Evolutionary conservation across 2,888 invertebrate species (phyloP).

Genomic region (Lasioglossum zephyrum): DNA sequence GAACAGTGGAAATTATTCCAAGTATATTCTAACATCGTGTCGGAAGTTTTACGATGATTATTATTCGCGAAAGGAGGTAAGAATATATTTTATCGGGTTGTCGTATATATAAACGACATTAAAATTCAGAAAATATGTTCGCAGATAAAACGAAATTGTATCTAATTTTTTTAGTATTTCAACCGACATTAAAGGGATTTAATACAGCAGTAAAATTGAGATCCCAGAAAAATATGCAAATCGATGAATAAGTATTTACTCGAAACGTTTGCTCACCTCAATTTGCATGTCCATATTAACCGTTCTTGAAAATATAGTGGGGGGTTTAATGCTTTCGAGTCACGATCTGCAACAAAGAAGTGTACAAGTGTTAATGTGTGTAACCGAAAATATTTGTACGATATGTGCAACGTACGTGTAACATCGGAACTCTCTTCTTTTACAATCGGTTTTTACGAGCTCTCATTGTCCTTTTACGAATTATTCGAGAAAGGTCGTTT

Average conservation of each 20-base stretch:
- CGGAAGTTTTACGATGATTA: not conserved
- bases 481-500: not conserved
- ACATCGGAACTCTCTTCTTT: not conserved
- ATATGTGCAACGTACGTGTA: not conserved
- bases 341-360: conserved; percentile 31
- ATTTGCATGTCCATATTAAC: conserved; percentile 53
- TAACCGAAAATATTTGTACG: not conserved
- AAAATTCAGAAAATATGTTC: conserved; percentile 8
- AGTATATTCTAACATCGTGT: not conserved
- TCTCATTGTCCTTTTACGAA: not conserved
- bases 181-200: not conserved
- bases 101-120: not conserved
- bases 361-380: not conserved
- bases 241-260: conserved; percentile 1
- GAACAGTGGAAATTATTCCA: not conserved
- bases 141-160: not conserved
- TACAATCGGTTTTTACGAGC: not conserved
- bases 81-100: not conserved
- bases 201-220: not conserved
- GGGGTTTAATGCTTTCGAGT: not conserved
- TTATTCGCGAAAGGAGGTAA: not conserved
- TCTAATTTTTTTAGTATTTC: not conserved
- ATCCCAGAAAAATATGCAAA: not conserved
- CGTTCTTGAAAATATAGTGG: not conserved
- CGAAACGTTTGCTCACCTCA: conserved; percentile 46